These are phyloP conservation scores for Pristiophorus japonicus DNA, from an alignment of 2,113 vertebrate genomes.

Conservation along the genomic window DNA sequence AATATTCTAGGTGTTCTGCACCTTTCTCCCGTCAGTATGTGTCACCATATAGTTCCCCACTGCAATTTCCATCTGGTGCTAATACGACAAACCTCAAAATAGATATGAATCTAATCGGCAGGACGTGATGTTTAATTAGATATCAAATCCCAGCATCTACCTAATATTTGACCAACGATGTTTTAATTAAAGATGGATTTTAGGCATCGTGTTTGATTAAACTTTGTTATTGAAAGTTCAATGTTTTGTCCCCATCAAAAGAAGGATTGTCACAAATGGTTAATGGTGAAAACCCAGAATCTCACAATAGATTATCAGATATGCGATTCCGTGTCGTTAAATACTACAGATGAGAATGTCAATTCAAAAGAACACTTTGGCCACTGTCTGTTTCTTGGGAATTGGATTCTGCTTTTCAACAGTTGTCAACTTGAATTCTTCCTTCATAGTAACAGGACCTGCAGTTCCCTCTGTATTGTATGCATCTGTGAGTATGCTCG, in stretches of 20 bases:
- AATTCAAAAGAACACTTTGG: not conserved
- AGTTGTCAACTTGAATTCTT: not conserved
- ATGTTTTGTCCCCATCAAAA: not conserved
- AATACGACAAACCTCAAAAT: not conserved
- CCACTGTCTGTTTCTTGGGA: not conserved
- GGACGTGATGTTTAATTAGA: not conserved
- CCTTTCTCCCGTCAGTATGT: not conserved
- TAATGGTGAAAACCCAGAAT: not conserved
- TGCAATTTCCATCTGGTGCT: not conserved
- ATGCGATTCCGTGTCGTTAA: not conserved
- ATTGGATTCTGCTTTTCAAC: not conserved
- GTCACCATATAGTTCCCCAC: not conserved
- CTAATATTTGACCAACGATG: slow-evolving; percentile 3
- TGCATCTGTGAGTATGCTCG: no score
- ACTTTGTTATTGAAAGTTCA: not conserved
- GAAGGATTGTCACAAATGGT: not conserved
- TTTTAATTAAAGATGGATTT: slow-evolving; percentile 13
- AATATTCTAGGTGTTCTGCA: no score
- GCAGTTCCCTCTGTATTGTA: no score
- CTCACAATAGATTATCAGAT: not conserved
- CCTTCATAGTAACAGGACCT: not conserved
- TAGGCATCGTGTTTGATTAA: slow-evolving; percentile 21
- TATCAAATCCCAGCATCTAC: not conserved
- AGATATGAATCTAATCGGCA: not conserved
- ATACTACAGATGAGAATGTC: not conserved